A percentile compares a stretch with the other conserved stretches of the same genome.
These are phyloP conservation scores for Anolis sagrei DNA, from an alignment of 2,113 vertebrate genomes.

Conservation along the genomic window DNA sequence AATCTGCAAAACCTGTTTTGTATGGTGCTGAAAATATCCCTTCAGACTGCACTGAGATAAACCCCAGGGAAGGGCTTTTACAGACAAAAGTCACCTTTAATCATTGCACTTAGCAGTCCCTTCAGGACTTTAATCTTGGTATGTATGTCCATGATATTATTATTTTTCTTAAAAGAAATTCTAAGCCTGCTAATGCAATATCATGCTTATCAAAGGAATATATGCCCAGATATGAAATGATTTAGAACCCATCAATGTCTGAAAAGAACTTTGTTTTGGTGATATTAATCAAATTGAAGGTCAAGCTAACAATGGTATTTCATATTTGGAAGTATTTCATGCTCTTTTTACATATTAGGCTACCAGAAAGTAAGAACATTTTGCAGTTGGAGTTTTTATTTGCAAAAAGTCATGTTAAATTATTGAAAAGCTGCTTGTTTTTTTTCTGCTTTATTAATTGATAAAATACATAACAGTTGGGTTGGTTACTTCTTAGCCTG, in stretches of 20 bases:
- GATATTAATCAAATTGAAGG: slow-evolving; percentile 57
- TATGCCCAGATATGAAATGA: slow-evolving; percentile 48
- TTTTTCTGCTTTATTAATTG: slow-evolving; percentile 67
- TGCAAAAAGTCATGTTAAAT: slow-evolving; percentile 64
- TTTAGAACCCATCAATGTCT: slow-evolving; percentile 53
- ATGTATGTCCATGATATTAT: slow-evolving; percentile 19
- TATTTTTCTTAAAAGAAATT: slow-evolving; percentile 57
- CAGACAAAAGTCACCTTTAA: slow-evolving; percentile 81
- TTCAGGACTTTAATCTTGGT: slow-evolving; percentile 81
- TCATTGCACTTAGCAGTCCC: slow-evolving; percentile 78
- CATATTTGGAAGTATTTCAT: slow-evolving; percentile 53
- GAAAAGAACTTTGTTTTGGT: slow-evolving; percentile 67
- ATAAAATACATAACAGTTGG: slow-evolving; percentile 48
- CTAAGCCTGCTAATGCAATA: slow-evolving; percentile 72
- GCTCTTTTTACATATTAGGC: slow-evolving; percentile 62
- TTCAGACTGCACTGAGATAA: slow-evolving; percentile 80
- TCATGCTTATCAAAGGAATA: slow-evolving; percentile 38
- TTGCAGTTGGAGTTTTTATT: slow-evolving; percentile 54
- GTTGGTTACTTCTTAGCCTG: slow-evolving; percentile 56
- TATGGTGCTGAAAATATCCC: slow-evolving; percentile 85
- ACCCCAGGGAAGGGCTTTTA: slow-evolving; percentile 79
- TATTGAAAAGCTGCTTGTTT: slow-evolving; percentile 65
- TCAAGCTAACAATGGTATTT: slow-evolving; percentile 50
- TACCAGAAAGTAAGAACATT: slow-evolving; percentile 45
- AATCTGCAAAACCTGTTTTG: slow-evolving; percentile 77